Evolutionary conservation across 2,113 vertebrate species (phyloP).

Genomic region (Thymallus thymallus): DNA sequence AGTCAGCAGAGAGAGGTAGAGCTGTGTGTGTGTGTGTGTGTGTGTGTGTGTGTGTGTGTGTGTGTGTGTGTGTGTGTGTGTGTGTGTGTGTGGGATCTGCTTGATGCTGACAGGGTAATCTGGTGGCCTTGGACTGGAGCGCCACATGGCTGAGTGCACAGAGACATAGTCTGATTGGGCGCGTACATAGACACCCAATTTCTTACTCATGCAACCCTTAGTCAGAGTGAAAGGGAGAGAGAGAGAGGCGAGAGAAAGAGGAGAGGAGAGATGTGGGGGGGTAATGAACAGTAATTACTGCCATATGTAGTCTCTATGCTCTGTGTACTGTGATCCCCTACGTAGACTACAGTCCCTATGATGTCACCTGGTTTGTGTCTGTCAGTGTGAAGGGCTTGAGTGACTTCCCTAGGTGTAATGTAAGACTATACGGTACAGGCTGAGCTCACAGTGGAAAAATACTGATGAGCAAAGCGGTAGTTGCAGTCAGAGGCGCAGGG

Average conservation of each 20-base stretch:
- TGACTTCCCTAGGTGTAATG: background rate
- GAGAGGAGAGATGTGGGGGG: too few species aligned
- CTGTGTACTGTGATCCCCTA: background rate
- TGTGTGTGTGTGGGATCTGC: background rate
- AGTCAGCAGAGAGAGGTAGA: background rate
- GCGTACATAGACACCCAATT: background rate
- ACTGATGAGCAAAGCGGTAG: background rate
- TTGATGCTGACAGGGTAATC: background rate
- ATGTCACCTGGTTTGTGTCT: conserved; percentile 12
- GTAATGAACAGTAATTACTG: background rate
- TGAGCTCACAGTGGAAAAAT: conserved; percentile 8
- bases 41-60: too few species aligned
- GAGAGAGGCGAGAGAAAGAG: background rate
- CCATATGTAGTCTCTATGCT: background rate
- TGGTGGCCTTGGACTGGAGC: conserved; percentile 13
- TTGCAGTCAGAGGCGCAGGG: too few species aligned
- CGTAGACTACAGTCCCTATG: too few species aligned
- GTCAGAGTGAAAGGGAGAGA: background rate
- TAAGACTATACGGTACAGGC: background rate
- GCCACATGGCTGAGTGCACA: background rate
- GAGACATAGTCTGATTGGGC: background rate
- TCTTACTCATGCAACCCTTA: conserved; percentile 4
- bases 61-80: too few species aligned
- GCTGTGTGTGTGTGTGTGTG: too few species aligned
- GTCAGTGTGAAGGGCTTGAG: background rate